A percentile compares a stretch with the other conserved stretches of the same genome.
phyloP scores from a whole-genome alignment of 2,113 vertebrate species.

The Callionymus lyra region DNA sequence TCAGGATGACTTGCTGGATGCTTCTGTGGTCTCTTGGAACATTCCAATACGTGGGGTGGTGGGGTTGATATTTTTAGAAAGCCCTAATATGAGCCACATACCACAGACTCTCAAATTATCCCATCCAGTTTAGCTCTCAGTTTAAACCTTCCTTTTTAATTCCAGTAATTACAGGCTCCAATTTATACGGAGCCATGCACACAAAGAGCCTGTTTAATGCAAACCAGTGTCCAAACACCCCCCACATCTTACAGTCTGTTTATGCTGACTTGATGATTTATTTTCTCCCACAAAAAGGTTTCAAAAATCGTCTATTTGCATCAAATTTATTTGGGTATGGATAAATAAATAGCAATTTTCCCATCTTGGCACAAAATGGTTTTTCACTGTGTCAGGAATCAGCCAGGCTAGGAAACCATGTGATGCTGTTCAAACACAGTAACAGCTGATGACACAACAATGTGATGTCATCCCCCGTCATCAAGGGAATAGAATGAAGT shows the following conservation, averaged over 20 bases:
- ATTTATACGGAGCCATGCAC: constrained; percentile 75
- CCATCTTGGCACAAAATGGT: constrained; percentile 38
- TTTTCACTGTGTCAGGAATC: constrained; percentile 43
- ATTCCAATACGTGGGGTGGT: constrained; percentile 72
- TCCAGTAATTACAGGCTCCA: constrained; percentile 79
- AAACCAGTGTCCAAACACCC: constrained; percentile 72
- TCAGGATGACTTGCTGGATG: constrained; percentile 60
- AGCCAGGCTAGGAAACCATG: too few relatives aligned
- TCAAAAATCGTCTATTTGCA: constrained; percentile 55
- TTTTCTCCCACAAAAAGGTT: constrained; percentile 58
- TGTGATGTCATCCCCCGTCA: too few relatives aligned
- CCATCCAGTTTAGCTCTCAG: constrained; percentile 75
- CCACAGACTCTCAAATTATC: constrained; percentile 83
- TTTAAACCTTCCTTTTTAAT: constrained; percentile 82
- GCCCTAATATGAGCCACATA: constrained; percentile 78
- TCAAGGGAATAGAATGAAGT: too few relatives aligned
- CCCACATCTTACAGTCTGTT: constrained; percentile 70
- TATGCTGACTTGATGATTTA: constrained; percentile 75
- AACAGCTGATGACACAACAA: too few relatives aligned
- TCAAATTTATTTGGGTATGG: constrained; percentile 54
- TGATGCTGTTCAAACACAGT: too few relatives aligned
- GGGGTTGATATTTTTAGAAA: constrained; percentile 77
- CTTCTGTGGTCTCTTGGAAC: constrained; percentile 70
- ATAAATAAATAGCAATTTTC: constrained; percentile 54
- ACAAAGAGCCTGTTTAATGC: constrained; percentile 78